phyloP scores from a whole-genome alignment of 30 jellyfish, hydroid and myxozoan species.

The Aurelia coerulea region DNA sequence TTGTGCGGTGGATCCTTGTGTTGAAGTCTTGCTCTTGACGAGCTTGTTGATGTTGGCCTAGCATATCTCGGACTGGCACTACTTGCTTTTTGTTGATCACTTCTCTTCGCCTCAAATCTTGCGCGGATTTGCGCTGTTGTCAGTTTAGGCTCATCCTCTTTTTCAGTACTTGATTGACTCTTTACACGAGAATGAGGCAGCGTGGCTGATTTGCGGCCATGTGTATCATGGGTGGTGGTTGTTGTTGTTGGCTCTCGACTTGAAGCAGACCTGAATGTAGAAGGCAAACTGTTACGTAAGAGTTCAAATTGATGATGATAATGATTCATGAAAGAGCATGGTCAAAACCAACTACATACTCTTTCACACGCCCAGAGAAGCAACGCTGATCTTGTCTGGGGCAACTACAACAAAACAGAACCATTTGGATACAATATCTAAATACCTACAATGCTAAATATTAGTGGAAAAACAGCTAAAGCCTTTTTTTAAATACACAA shows the following conservation, averaged over 20 bases:
- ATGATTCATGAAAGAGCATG: no score
- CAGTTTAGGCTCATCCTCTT: conserved; percentile 69
- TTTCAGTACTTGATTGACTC: conserved; percentile 55
- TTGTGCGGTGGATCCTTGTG: conserved; percentile 36
- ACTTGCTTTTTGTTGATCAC: conserved; percentile 2
- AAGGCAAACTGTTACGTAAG: no score
- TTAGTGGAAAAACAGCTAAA: no score
- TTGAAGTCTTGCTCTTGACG: conserved; percentile 3
- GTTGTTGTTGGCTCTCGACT: conserved; percentile 22
- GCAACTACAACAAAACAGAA: no score
- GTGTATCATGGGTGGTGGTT: conserved; percentile 20
- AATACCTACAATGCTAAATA: no score
- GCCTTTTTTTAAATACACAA: no score
- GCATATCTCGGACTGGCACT: background rate
- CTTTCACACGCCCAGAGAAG: no score
- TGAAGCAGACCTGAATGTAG: conserved; percentile 43
- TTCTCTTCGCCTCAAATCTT: conserved; percentile 60
- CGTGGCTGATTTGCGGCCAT: conserved; percentile 63
- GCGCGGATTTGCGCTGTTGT: conserved; percentile 87
- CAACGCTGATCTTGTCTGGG: no score
- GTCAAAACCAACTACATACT: no score
- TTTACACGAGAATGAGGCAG: conserved; percentile 43
- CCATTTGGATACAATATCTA: no score
- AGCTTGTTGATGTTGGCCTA: conserved; percentile 3
- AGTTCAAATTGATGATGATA: no score